phyloP scores from a whole-genome alignment of 2,113 vertebrate genomes.

The Hippolais icterina region DNA sequence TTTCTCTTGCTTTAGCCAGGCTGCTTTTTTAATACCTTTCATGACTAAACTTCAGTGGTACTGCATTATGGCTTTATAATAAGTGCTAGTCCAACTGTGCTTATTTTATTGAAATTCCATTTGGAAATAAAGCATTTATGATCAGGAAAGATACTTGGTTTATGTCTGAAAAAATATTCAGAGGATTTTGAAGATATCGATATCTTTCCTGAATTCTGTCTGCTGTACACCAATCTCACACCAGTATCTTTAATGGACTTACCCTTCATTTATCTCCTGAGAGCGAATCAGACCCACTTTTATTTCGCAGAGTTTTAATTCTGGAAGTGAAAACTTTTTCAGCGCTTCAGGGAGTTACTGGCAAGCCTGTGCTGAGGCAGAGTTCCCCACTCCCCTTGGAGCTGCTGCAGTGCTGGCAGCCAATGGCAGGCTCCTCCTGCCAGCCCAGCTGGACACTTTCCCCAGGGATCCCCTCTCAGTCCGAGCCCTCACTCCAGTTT shows the following conservation, averaged over 20 bases:
- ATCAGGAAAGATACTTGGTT: slow-evolving; percentile 54
- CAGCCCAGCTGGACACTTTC: not conserved
- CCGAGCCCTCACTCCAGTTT: not conserved
- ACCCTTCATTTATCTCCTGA: slow-evolving; percentile 37
- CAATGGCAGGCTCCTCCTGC: not conserved
- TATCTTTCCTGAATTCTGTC: slow-evolving; percentile 34
- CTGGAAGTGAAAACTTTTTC: slow-evolving; percentile 10
- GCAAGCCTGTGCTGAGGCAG: not conserved
- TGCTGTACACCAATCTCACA: slow-evolving; percentile 37
- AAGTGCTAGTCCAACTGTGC: slow-evolving; percentile 26
- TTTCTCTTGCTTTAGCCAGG: slow-evolving; percentile 21
- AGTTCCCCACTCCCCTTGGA: not conserved
- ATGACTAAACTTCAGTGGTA: slow-evolving; percentile 19
- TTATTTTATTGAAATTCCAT: slow-evolving; percentile 59
- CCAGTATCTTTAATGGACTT: slow-evolving; percentile 46
- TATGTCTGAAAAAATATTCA: slow-evolving; percentile 46
- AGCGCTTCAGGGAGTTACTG: not conserved
- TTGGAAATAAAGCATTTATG: slow-evolving; percentile 47
- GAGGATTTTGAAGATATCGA: slow-evolving; percentile 41
- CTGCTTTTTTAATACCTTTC: slow-evolving; percentile 33
- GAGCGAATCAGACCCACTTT: slow-evolving; percentile 8
- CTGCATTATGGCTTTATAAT: slow-evolving; percentile 22
- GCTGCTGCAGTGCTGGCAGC: not conserved
- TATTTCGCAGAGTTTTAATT: slow-evolving; percentile 23
- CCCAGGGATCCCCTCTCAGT: accelerated